Conservation (phyloP, 2,113 vertebrate species). For the Campylomormyrus tamandua region DNA sequence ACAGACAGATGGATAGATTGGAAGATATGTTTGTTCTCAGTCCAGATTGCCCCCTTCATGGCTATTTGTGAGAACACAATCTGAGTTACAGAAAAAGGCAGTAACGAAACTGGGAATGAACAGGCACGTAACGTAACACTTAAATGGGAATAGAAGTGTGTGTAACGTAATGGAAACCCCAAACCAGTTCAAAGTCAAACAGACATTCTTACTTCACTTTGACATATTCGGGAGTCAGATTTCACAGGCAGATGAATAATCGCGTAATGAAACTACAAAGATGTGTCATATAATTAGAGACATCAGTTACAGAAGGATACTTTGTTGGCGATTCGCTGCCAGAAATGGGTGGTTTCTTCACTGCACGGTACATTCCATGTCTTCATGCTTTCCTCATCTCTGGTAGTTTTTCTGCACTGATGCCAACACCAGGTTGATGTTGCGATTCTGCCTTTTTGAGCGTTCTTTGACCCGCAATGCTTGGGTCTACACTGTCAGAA, state of each 20-base stretch:
- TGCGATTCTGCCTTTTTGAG: neutral
- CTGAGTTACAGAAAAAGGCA: neutral
- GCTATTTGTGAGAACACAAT: neutral
- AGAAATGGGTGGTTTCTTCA: conserved; percentile 51
- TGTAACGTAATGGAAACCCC: neutral
- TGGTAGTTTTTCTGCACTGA: neutral
- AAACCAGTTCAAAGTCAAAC: neutral
- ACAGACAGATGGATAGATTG: neutral
- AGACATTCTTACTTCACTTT: neutral
- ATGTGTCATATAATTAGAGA: conserved; percentile 50
- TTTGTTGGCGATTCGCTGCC: conserved; percentile 53
- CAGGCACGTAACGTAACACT: neutral
- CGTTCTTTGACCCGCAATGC: neutral
- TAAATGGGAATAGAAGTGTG: neutral
- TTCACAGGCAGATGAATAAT: conserved; percentile 43
- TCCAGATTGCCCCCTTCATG: neutral
- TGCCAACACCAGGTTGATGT: neutral
- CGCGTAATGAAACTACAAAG: conserved; percentile 40
- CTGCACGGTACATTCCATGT: conserved; percentile 48
- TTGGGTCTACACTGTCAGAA: conserved; percentile 10
- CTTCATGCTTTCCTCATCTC: conserved; percentile 31
- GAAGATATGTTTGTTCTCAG: neutral
- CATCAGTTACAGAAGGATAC: conserved; percentile 59
- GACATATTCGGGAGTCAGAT: neutral
- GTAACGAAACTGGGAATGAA: neutral